Base-by-base conservation (phyloP, 1,140 invertebrate genomes). In the Cotesia chilonis region DNA sequence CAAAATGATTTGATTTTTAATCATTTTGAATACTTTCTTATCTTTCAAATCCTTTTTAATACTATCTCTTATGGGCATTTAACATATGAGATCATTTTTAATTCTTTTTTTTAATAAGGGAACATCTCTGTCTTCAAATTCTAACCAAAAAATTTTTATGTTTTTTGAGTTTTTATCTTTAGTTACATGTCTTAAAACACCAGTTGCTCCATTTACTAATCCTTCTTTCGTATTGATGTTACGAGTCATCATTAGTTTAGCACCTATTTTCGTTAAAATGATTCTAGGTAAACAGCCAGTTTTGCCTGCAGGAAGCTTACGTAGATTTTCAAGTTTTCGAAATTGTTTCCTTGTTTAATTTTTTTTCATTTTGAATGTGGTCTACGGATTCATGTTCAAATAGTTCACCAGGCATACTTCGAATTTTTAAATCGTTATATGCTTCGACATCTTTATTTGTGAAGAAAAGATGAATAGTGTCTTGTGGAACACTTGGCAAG, bases 141-240 rank as follows among this genome's bases (percentile, higher is more conserved):
- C 63, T n/a, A 65, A 41, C 63, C 63, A 65, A 41, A 65, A 65
- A 12, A 36, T 41, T 12, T 37, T 12, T 0, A 41, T 65, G 0
- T 65, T 0, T 0, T 65, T 47, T 41, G 63, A n/a, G 2, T 12
- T 12, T n/a, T 12, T 28, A 3, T 65, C 7, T 65, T 1, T 28
- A 1, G 63, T 65, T 65, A 65, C 63, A 65, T 65, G 37, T 17
- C 14, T 65, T 17, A 47, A 65, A 14, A 38, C 10, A 37, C 6
- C 63, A 12, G 36, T 65, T n/a, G 63, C 63, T 14, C 37, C 63
- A 47, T 65, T 65, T 12, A 38, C 63, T n/a, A 65, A 65, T 65
- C 63, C 63, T 65, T 65, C 63, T n/a, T 35, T 37, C 4, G 38
- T 47, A 38, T 2, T 38, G 7, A 65, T 65, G 1, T 65, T 65